Base-by-base conservation (phyloP, 2,888 invertebrate genomes). In the Dicycla oo region DNA sequence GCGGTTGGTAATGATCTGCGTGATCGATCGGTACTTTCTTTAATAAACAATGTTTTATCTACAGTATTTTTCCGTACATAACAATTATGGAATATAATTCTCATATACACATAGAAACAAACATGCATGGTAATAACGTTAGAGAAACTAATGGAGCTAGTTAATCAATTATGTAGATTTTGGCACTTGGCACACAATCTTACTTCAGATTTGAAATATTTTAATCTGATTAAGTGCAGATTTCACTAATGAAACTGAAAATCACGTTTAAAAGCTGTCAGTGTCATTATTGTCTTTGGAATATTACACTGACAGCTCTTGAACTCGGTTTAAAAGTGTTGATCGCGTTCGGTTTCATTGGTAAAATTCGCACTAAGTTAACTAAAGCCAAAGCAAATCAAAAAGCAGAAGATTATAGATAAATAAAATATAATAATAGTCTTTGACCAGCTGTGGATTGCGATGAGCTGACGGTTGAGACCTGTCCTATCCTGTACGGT, bases 21-120 rank as follows among this genome's bases (percentile, higher is more conserved):
- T 82, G 72, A 68, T 80, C 70, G 56, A 75, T 69, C 20, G 45
- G 34, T 56, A 68, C 82, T 78, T 81, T 81, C 78, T 78, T 66
- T 47, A 66, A 73, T 67, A 65, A 71, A 80, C 66, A 76, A 57
- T 61, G 7, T 51, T 51, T 66, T 77, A 81, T 73, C 69, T 49
- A 7, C 8, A 54, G 38, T 62, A 43, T 68, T 66, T 64, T 61
- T 47, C 47, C 40, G 2, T 18, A 30, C 38, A n/a, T 69, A 34
- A 62, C 18, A 57, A 15, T 62, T 54, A 18, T 49, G 18, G 40
- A 73, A 73, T 53, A 57, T 64, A 13, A 51, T 76, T 18, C 30
- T 54, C 15, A 57, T 54, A 38, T 62, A 23, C 15, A 57, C 54
- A 38, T 62, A 23, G 62, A 38, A 76, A 65, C 34, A 10, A 47